Percentiles rank a stretch among this genome's conserved stretches.
Conservation (phyloP, 2,888 invertebrate species). For the Epinotia ramella region DNA sequence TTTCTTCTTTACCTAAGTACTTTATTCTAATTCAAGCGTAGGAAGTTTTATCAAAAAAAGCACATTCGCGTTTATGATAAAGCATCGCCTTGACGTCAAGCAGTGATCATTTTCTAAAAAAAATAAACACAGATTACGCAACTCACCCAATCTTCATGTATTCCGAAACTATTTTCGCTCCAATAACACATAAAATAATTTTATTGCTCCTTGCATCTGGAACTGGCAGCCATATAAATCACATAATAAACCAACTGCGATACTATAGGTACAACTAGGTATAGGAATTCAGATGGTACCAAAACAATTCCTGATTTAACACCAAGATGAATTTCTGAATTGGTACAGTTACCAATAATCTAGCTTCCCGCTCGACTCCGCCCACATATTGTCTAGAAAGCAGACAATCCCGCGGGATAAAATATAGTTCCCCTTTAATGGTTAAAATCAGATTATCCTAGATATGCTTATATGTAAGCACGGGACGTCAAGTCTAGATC, state of each 20-base stretch:
- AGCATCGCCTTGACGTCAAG: slow-evolving; percentile 8
- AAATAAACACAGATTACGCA: slow-evolving; percentile 19
- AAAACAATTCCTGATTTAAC: too few species aligned
- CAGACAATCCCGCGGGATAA: too few species aligned
- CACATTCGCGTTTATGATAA: slow-evolving; percentile 6
- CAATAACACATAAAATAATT: slow-evolving; percentile 79
- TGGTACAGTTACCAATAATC: too few species aligned
- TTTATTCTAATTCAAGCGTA: neutral
- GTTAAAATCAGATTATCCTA: neutral
- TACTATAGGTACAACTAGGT: neutral
- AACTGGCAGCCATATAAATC: slow-evolving; percentile 5
- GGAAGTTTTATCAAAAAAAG: neutral
- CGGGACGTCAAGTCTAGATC: neutral
- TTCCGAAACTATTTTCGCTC: slow-evolving; percentile 58
- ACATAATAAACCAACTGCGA: neutral
- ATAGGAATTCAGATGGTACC: neutral
- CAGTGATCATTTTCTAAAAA: neutral
- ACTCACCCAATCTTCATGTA: neutral
- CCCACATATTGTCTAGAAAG: too few species aligned
- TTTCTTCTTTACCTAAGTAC: too few species aligned
- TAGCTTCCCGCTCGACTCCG: too few species aligned
- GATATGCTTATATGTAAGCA: neutral
- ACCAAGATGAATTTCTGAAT: too few species aligned
- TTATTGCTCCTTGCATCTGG: slow-evolving; percentile 68
- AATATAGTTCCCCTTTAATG: too few species aligned